These are phyloP conservation scores for Pherbina coryleti DNA, from an alignment of 2,888 invertebrate species.

Conservation along the genomic window DNA sequence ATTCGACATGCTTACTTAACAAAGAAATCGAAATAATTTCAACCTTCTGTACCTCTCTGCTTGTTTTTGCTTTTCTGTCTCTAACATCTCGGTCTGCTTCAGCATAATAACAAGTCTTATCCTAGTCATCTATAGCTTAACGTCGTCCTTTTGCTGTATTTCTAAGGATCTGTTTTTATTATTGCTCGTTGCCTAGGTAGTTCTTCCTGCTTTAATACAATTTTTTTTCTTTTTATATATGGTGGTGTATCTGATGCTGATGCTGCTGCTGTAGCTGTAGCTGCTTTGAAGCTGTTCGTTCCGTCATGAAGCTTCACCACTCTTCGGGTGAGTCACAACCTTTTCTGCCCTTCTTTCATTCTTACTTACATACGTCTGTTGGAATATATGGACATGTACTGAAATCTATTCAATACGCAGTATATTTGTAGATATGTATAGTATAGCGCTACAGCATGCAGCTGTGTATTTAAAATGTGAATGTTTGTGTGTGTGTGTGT, in stretches of 20 bases:
- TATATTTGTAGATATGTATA: background rate
- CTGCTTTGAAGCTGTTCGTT: slow-evolving; percentile 19
- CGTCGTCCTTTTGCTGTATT: slow-evolving; percentile 32
- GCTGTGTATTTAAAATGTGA: background rate
- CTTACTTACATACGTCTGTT: slow-evolving; percentile 9
- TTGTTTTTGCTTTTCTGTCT: background rate
- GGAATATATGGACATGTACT: background rate
- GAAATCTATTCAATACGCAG: background rate
- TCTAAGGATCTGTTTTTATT: slow-evolving; percentile 32
- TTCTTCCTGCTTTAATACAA: slow-evolving; percentile 26
- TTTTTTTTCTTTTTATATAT: background rate
- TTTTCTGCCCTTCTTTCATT: slow-evolving; percentile 25
- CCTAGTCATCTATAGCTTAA: slow-evolving; percentile 38
- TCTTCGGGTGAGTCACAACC: slow-evolving; percentile 36
- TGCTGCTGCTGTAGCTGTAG: background rate
- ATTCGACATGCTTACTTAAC: background rate
- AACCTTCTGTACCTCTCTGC: background rate
- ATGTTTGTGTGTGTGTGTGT: slow-evolving; percentile 17
- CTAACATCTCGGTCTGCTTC: slow-evolving; percentile 30
- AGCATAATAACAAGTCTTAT: slow-evolving; percentile 37
- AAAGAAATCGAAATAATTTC: background rate
- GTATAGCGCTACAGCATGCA: background rate
- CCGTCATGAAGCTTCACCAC: slow-evolving; percentile 11
- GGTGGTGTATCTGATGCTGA: slow-evolving; percentile 13
- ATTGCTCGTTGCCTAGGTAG: background rate